Percentiles rank a stretch among this genome's conserved stretches.
phyloP scores from a whole-genome alignment of 2,888 invertebrate genomes.

The Plusia festucae region DNA sequence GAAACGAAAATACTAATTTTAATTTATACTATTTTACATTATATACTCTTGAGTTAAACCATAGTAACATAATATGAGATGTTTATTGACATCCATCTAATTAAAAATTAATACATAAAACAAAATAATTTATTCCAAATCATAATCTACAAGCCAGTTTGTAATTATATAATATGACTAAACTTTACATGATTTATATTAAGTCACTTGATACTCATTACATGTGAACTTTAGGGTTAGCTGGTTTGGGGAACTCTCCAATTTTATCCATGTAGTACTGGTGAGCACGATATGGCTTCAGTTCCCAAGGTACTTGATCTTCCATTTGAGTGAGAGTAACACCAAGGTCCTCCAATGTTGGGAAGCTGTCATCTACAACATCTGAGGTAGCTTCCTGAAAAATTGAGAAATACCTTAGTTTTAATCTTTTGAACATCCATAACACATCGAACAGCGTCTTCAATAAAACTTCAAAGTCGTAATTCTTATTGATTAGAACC shows the following conservation, averaged over 20 bases:
- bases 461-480: no score
- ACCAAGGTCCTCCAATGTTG: constrained; percentile 96
- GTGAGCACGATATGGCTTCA: constrained; percentile 91
- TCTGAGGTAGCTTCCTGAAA: constrained; percentile 94
- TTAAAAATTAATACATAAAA: constrained; percentile 39
- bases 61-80: not conserved
- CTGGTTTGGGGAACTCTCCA: constrained; percentile 93
- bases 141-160: constrained; percentile 58
- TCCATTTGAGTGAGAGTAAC: constrained; percentile 93
- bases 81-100: not conserved
- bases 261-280: constrained; percentile 93
- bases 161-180: constrained; percentile 27
- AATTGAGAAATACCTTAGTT: constrained; percentile 5
- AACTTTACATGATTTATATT: constrained; percentile 35
- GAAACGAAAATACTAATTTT: not conserved
- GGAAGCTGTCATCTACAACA: constrained; percentile 89
- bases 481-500: no score
- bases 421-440: no score
- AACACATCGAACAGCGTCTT: no score
- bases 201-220: constrained; percentile 20
- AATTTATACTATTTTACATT: not conserved
- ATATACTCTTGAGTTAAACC: constrained; percentile 3
- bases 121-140: constrained; percentile 64
- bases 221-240: constrained; percentile 87
- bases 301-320: constrained; percentile 94